Evolutionary conservation across 2,113 vertebrate genomes (phyloP).

Genomic region (Cnemophilus loriae): DNA sequence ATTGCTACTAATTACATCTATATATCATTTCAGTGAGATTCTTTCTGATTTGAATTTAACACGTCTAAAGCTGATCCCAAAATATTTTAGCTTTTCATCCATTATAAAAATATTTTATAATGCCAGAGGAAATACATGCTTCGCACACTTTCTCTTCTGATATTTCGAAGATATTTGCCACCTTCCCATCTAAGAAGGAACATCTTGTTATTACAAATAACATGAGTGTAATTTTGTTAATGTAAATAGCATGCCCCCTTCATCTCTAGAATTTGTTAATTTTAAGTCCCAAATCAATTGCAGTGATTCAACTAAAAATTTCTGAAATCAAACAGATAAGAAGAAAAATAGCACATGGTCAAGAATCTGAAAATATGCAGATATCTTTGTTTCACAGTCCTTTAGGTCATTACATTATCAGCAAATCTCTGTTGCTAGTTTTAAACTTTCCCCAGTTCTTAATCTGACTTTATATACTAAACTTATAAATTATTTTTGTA

Average conservation of each 20-base stretch:
- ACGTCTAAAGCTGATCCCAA: background rate
- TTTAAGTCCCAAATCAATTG: background rate
- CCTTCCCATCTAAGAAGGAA: background rate
- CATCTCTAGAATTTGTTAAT: background rate
- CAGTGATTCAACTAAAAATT: background rate
- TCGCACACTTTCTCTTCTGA: background rate
- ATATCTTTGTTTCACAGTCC: background rate
- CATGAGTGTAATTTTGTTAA: background rate
- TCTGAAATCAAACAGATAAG: background rate
- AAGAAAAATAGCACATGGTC: background rate
- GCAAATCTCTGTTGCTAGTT: background rate
- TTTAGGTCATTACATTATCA: background rate
- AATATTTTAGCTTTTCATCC: background rate
- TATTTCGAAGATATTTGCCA: background rate
- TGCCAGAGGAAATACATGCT: background rate
- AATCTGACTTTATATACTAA: background rate
- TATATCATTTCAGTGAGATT: background rate
- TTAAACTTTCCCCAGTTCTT: background rate
- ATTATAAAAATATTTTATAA: background rate
- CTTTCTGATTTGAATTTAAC: background rate
- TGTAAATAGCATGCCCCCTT: background rate
- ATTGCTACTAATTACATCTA: background rate
- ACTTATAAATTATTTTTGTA: background rate
- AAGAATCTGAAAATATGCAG: background rate
- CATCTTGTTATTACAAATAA: background rate